Evolutionary conservation across 37 sponge, comb jelly and placozoan species (phyloP).

Genomic region (Beroe forskalii): DNA sequence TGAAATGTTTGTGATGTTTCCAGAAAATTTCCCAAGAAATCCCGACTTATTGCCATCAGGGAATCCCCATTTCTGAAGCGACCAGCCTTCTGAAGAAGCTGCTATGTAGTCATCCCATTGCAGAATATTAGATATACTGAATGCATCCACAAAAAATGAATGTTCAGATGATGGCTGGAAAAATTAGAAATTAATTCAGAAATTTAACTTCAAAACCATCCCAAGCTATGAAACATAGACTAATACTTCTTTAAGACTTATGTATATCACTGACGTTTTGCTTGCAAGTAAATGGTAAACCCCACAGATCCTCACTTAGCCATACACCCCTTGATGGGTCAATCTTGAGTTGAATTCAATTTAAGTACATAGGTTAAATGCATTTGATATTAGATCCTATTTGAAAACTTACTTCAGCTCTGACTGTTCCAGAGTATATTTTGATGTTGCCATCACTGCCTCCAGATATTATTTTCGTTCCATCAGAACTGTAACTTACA

Average conservation of each 20-base stretch:
- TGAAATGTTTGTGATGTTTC: conserved; percentile 38
- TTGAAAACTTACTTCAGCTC: neutral
- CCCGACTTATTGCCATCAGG: conserved; percentile 31
- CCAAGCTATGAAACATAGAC: no score
- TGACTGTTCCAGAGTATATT: neutral
- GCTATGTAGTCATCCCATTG: conserved; percentile 30
- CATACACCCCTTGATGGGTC: no score
- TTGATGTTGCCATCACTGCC: conserved; percentile 29
- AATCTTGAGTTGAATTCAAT: no score
- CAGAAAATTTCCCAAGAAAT: conserved; percentile 33
- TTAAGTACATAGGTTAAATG: no score
- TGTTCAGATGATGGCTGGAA: conserved; percentile 22
- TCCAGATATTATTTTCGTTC: neutral
- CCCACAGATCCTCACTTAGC: no score
- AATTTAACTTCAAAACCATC: no score
- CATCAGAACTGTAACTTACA: conserved; percentile 1
- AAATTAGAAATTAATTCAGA: neutral
- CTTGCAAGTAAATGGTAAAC: no score
- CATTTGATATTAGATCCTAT: no score
- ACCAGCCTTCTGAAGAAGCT: conserved; percentile 42
- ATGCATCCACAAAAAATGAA: conserved; percentile 27
- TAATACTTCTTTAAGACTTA: no score
- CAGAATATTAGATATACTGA: neutral
- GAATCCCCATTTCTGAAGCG: conserved; percentile 50
- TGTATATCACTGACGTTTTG: no score